Base-by-base conservation (phyloP, 2,113 vertebrate genomes). In the Semnopithecus entellus region DNA sequence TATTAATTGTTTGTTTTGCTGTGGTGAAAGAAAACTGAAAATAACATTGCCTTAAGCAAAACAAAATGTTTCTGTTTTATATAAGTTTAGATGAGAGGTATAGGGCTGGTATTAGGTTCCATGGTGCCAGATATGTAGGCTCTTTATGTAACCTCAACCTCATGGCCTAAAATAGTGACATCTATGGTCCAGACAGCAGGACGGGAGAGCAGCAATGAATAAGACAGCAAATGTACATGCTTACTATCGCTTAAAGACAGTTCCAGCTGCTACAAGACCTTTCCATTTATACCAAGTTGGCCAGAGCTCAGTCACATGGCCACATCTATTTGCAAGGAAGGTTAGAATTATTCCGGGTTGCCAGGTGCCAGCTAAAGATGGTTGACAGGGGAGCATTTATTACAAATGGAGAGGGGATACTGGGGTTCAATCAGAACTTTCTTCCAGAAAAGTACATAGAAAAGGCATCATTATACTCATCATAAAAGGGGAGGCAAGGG, bases 1-100 rank as follows among this genome's bases (percentile, higher is more conserved):
- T 50, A 38, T 91, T 88, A 93, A 70, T 91, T 81, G 78, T 96
- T 64, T 18, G 38, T 61, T 89, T 76, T 45, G 3, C n/a, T 94
- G 2, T n/a, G 55, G n/a, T 38, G 23, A 85, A 92, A 45, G 22
- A 93, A 92, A 76, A 80, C 22, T 84, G 38, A 75, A 86, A 90
- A 81, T 30, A 93, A 13, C 5, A 17, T 48, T 64, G 43, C 23
- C 32, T 93, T 81, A 61, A 95, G 35, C 23, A 78, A 95, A 95
- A 79, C 11, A 73, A 76, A 88, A 55, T n/a, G 50, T 40, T 23
- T 66, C 55, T 84, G 61, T 25, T 3, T 48, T 8, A 17, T 8
- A 3, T 14, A 72, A 70, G 25, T 40, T 16, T 61, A 43, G 27
- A 35, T 50, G 35, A 73, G 64, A 55, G 27, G 22, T 57, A 38